A percentile compares a stretch with the other conserved stretches of the same genome.
These are phyloP conservation scores for Piaya cayana DNA, from an alignment of 2,113 vertebrate species.

Conservation along the genomic window DNA sequence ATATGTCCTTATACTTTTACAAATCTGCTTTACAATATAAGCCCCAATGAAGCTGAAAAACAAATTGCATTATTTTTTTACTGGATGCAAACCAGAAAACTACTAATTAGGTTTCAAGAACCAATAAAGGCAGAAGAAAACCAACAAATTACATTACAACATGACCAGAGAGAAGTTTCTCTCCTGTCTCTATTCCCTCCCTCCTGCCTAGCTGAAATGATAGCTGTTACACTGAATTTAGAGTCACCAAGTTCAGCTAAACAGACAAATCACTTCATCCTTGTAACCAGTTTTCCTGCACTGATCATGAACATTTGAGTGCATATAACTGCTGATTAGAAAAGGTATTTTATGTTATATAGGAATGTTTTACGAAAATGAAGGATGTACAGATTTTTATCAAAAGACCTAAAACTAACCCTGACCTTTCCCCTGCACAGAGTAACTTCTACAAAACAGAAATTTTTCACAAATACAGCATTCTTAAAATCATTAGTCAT, in stretches of 20 bases:
- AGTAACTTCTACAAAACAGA: background rate
- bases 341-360: background rate
- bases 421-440: background rate
- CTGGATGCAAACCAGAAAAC: background rate
- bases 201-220: background rate
- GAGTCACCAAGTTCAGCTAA: background rate
- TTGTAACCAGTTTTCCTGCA: background rate
- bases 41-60: background rate
- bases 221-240: background rate
- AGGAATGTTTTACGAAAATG: background rate
- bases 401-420: background rate
- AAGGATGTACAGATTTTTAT: background rate
- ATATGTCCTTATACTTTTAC: background rate
- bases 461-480: background rate
- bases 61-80: background rate
- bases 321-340: background rate
- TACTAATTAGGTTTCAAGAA: background rate
- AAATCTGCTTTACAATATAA: background rate
- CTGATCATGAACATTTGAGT: background rate
- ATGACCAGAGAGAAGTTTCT: background rate
- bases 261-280: background rate
- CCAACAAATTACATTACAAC: background rate
- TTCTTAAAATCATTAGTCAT: background rate
- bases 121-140: fast-evolving
- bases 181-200: background rate